Evolutionary conservation across 2,113 vertebrate species (phyloP).

Genomic region (Clarias gariepinus): DNA sequence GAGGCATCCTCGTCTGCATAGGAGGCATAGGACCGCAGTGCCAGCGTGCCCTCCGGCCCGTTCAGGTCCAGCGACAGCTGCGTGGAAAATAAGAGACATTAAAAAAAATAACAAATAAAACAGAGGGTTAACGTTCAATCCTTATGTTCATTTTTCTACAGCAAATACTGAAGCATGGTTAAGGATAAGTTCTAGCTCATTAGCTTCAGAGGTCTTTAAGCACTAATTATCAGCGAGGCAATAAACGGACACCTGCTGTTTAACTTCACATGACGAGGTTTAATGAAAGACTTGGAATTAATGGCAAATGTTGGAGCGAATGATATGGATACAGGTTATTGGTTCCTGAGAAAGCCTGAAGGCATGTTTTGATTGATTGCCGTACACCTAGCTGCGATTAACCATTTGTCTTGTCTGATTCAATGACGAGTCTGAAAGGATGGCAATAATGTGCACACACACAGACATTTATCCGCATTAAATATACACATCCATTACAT

Average conservation of each 20-base stretch:
- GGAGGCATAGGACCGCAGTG: constrained; percentile 69
- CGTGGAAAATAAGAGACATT: neutral
- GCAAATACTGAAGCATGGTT: neutral
- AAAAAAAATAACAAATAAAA: neutral
- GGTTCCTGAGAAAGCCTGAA: constrained; percentile 8
- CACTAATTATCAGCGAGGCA: constrained; percentile 24
- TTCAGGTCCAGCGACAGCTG: constrained; percentile 89
- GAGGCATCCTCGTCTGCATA: constrained; percentile 51
- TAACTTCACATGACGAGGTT: constrained; percentile 35
- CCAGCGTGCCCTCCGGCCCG: constrained; percentile 80
- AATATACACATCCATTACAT: neutral
- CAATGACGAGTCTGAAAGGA: neutral
- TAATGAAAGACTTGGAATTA: constrained; percentile 28
- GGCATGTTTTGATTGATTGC: neutral
- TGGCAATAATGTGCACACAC: neutral
- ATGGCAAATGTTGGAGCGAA: constrained; percentile 12
- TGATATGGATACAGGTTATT: neutral
- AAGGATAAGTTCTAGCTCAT: constrained; percentile 37
- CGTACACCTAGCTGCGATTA: neutral
- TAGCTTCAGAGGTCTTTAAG: constrained; percentile 27
- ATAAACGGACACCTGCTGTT: constrained; percentile 28
- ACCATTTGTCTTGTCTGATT: constrained; percentile 10
- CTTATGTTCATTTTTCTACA: neutral
- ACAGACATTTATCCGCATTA: neutral
- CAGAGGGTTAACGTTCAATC: neutral